Percentiles rank a stretch among this genome's conserved stretches.
These are phyloP conservation scores for Melikaiella ostensackeni DNA, from an alignment of 2,888 invertebrate species.

Conservation along the genomic window DNA sequence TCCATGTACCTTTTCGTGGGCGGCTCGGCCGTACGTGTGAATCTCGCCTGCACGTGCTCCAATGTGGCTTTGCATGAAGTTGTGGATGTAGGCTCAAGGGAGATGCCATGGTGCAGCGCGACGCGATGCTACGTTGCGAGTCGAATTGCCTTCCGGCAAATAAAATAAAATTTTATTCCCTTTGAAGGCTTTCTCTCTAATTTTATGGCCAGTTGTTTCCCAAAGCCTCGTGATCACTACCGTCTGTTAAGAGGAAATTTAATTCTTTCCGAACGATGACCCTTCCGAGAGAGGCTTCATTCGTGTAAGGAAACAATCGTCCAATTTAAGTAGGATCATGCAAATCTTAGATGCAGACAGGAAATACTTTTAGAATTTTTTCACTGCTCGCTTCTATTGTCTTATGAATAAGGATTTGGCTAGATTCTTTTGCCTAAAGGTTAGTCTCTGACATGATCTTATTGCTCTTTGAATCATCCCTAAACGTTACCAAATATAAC, in stretches of 20 bases:
- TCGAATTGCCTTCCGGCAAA: constrained; percentile 62
- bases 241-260: constrained; percentile 29
- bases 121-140: constrained; percentile 48
- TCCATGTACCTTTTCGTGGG: constrained; percentile 37
- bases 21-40: constrained; percentile 33
- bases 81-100: constrained; percentile 53
- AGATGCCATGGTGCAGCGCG: constrained; percentile 42
- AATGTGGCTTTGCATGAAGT: constrained; percentile 21
- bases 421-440: no score
- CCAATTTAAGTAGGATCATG: not conserved
- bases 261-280: constrained; percentile 21
- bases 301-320: not conserved
- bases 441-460: no score
- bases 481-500: no score
- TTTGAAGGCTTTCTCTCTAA: constrained; percentile 65
- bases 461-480: no score
- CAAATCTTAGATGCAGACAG: not conserved
- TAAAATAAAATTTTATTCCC: constrained; percentile 74
- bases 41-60: constrained; percentile 25
- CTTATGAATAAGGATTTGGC: no score
- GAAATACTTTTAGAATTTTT: no score
- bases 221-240: constrained; percentile 38
- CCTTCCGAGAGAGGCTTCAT: not conserved
- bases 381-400: no score
- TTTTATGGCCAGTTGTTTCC: constrained; percentile 67